Percentiles rank a stretch among this genome's conserved stretches.
phyloP scores from a whole-genome alignment of 2,113 vertebrate genomes.

The Mugil cephalus region DNA sequence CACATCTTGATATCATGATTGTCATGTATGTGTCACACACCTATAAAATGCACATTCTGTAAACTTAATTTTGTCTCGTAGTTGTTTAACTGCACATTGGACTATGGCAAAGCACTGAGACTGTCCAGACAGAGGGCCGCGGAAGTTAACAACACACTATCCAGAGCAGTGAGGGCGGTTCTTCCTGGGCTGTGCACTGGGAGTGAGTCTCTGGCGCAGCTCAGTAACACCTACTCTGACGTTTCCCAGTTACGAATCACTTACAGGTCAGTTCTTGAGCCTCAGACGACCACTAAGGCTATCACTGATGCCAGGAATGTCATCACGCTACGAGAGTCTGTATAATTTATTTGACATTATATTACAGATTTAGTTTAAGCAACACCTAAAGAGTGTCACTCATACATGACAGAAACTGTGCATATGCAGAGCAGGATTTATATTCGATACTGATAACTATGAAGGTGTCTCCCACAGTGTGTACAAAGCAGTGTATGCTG shows the following conservation, averaged over 20 bases:
- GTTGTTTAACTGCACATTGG: conserved; percentile 89
- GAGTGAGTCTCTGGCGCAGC: conserved; percentile 76
- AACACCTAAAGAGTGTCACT: no score
- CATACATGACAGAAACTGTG: no score
- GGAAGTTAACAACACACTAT: conserved; percentile 42
- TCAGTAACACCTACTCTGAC: conserved; percentile 87
- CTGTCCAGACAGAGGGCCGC: conserved; percentile 28
- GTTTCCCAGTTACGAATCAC: conserved; percentile 88
- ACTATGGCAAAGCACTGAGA: conserved; percentile 62
- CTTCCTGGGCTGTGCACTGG: conserved; percentile 83
- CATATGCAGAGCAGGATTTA: no score
- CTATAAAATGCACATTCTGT: not conserved
- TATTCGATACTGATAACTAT: not conserved
- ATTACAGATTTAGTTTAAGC: no score
- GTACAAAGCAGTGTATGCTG: conserved; percentile 87
- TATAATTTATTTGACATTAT: no score
- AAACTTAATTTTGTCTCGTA: conserved; percentile 31
- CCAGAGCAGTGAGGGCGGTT: conserved; percentile 30
- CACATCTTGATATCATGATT: not conserved
- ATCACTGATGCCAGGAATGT: not conserved
- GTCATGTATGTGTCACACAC: not conserved
- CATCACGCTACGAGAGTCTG: no score
- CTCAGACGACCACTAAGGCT: not conserved
- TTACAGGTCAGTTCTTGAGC: conserved; percentile 74
- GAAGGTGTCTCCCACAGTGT: conserved; percentile 73